phyloP scores from a whole-genome alignment of 2,888 invertebrate species.

The Ophion slaviceki region DNA sequence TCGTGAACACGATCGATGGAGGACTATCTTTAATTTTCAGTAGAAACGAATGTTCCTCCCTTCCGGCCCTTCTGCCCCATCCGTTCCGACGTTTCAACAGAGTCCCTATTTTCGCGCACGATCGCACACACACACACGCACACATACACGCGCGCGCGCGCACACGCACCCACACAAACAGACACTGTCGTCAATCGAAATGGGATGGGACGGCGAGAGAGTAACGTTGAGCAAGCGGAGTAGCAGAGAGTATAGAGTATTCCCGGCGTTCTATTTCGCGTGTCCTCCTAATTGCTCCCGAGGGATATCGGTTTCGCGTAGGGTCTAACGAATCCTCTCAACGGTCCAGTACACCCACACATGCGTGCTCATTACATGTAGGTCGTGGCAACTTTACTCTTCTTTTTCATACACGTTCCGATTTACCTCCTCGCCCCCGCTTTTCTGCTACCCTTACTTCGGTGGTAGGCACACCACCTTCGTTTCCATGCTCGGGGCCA shows the following conservation, averaged over 20 bases:
- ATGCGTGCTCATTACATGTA: neutral
- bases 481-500: slow-evolving; percentile 53
- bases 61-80: neutral
- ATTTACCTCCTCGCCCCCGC: slow-evolving; percentile 24
- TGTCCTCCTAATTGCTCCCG: slow-evolving; percentile 63
- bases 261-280: slow-evolving; percentile 46
- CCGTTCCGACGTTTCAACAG: slow-evolving; percentile 25
- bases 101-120: slow-evolving; percentile 7
- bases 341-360: slow-evolving; percentile 16
- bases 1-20: neutral
- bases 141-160: neutral
- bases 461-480: slow-evolving; percentile 12
- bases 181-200: neutral
- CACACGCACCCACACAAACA: too few species aligned
- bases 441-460: neutral
- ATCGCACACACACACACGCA: neutral
- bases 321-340: slow-evolving; percentile 63
- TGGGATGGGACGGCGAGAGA: neutral
- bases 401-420: slow-evolving; percentile 41
- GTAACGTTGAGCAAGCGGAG: slow-evolving; percentile 3
- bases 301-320: slow-evolving; percentile 58
- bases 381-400: slow-evolving; percentile 14
- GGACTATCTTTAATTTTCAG: neutral
- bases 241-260: slow-evolving; percentile 4
- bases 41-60: slow-evolving; percentile 16